Evolutionary conservation across 2,888 invertebrate genomes (phyloP).

Genomic region (Brachynemurus nebulosus): DNA sequence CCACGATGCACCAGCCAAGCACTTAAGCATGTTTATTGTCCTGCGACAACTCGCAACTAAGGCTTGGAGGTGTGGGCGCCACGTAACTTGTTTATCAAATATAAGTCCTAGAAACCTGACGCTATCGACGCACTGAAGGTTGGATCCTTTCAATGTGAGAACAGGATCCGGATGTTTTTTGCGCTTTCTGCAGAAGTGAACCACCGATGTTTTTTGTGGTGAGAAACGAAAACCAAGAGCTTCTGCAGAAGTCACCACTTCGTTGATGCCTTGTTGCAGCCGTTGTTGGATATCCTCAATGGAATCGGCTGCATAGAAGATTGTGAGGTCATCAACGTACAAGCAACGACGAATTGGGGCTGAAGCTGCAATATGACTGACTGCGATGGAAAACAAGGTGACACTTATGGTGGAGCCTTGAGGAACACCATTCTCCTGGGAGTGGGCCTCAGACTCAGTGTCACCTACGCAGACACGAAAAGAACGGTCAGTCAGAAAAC

Average conservation of each 20-base stretch:
- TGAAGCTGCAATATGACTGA: slow-evolving; percentile 10
- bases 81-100: slow-evolving; percentile 12
- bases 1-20: slow-evolving; percentile 12
- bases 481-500: no score
- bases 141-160: slow-evolving; percentile 2
- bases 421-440: slow-evolving; percentile 12
- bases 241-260: neutral
- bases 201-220: slow-evolving; percentile 6
- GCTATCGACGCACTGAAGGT: no score
- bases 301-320: slow-evolving; percentile 8
- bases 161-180: neutral
- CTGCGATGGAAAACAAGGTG: slow-evolving; percentile 11
- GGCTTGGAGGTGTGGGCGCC: slow-evolving; percentile 10
- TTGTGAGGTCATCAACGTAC: slow-evolving; percentile 14
- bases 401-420: slow-evolving; percentile 13
- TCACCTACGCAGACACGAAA: no score
- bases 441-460: no score
- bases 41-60: slow-evolving; percentile 8
- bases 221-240: slow-evolving; percentile 12
- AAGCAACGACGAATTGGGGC: slow-evolving; percentile 7
- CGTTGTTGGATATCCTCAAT: slow-evolving; percentile 4
- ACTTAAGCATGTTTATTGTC: slow-evolving; percentile 14
- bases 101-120: slow-evolving; percentile 11
- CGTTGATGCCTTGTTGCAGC: slow-evolving; percentile 11
- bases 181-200: slow-evolving; percentile 7